Evolutionary conservation across 2,797 vertebrate species (phyloP).

Genomic region (Amblyraja radiata): DNA sequence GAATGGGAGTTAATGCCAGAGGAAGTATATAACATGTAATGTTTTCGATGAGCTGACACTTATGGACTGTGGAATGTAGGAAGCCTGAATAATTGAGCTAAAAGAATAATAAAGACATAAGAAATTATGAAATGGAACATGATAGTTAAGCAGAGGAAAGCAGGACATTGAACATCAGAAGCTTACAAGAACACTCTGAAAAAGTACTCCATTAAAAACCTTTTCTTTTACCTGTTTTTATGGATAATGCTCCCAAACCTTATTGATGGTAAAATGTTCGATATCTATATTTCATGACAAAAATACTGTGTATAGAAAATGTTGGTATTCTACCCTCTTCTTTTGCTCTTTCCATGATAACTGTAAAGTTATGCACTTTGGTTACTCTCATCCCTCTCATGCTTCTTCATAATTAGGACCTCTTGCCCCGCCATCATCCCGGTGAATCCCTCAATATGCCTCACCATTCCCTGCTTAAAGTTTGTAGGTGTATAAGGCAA

Average conservation of each 20-base stretch:
- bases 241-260: background rate
- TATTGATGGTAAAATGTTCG: background rate
- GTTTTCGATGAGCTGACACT: background rate
- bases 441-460: background rate
- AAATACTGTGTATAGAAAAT: background rate
- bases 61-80: background rate
- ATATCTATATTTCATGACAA: background rate
- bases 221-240: background rate
- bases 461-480: background rate
- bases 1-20: background rate
- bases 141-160: background rate
- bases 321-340: background rate
- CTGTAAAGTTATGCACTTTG: background rate
- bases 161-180: background rate
- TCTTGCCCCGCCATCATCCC: background rate
- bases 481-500: background rate
- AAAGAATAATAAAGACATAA: background rate
- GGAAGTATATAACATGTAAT: background rate
- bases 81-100: background rate
- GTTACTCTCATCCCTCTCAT: background rate
- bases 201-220: background rate
- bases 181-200: background rate
- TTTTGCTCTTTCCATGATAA: background rate
- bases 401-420: background rate
- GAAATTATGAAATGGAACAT: background rate